Base-by-base conservation (phyloP, 1,140 invertebrate genomes). In the Mercenaria mercenaria region DNA sequence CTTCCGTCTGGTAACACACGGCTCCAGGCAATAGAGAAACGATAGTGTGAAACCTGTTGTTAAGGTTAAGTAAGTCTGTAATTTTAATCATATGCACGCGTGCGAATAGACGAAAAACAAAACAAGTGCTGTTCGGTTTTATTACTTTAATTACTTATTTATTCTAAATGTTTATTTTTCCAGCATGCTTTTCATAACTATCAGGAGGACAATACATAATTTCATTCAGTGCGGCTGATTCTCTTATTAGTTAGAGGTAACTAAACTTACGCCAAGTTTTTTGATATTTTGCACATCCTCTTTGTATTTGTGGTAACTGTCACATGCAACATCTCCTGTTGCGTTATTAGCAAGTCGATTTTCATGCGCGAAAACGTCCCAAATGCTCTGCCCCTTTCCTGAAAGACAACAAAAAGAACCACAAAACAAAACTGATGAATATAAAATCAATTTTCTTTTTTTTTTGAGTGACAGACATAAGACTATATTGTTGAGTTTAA, bases 271-370 rank as follows among this genome's bases (percentile, higher is more conserved):
- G 37, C 96, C 95, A 1, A 96, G 59, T 74, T 91, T 90, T 82
- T 95, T 95, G 1, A 97, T 91, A 59, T 97, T 95, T 56, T 96
- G 94, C 0, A 98, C 96, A 95, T 98, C 97, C 90, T 97, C 96
- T 81, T 96, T 94, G 94, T 97, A 97, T 72, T 97, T 96, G 93
- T 97, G 95, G 94, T n/a, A n/a, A n/a, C n/a, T n/a, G n/a, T n/a
- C n/a, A n/a, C n/a, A n/a, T n/a, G n/a, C n/a, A n/a, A n/a, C 93
- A 93, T 98, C 97, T 0, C 97, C 97, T 74, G 95, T 96, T 3
- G 90, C 95, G 3, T 93, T 76, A 90, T 97, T 96, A 0, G 90
- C 61, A 18, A 97, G 96, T 23, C 93, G 96, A 4, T 96, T 94
- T 4, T 85, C 52, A 84, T 97, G 97, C 3, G 96, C 94, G 89